Base-by-base conservation (phyloP, 2,113 vertebrate genomes). In the Beaufortia kweichowensis region DNA sequence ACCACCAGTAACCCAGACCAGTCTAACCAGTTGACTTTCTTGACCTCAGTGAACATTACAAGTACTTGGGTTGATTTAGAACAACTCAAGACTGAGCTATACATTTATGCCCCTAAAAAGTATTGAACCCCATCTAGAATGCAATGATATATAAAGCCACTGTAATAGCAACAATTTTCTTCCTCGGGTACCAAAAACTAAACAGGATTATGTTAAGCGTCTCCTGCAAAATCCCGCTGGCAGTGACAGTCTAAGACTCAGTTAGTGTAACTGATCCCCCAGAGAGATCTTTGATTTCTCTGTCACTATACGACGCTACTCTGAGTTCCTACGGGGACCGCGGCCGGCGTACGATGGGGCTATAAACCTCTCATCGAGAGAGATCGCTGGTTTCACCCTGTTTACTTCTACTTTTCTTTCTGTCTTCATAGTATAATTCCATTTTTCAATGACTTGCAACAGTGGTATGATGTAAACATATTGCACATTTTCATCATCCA, bases 341-440 rank as follows among this genome's bases (percentile, higher is more conserved):
- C 48, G 6, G n/a, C 2, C 21, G 11, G 17, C 11, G 2, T 31
- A 46, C n/a, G 43, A 41, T 15, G 28, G 10, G 19, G 35, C 35
- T 68, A 77, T 67, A 60, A 77, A 60, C 29, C 21, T 6, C 33
- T 59, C 63, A 57, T n/a, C n/a, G n/a, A n/a, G n/a, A n/a, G n/a
- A n/a, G n/a, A n/a, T n/a, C n/a, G n/a, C n/a, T n/a, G n/a, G n/a
- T n/a, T 46, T 46, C 41, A 46, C 41, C 11, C 2, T 46, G 41
- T 46, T 46, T 46, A 46, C 3, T 14, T n/a, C 11, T 46, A 14
- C 12, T 3, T 14, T 17, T 4, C 4, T 46, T 46, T 14, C 2
- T 43, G 9, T 35, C 9, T 35, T 4, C 6, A 35, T 35, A 35
- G 10, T 35, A 35, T 15, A 46, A 14, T 4, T 46, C 14, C 12